Percentiles rank a stretch among this genome's conserved stretches.
These are phyloP conservation scores for Gadopsis bispinosus DNA, from an alignment of 2,797 vertebrate genomes.

Conservation along the genomic window DNA sequence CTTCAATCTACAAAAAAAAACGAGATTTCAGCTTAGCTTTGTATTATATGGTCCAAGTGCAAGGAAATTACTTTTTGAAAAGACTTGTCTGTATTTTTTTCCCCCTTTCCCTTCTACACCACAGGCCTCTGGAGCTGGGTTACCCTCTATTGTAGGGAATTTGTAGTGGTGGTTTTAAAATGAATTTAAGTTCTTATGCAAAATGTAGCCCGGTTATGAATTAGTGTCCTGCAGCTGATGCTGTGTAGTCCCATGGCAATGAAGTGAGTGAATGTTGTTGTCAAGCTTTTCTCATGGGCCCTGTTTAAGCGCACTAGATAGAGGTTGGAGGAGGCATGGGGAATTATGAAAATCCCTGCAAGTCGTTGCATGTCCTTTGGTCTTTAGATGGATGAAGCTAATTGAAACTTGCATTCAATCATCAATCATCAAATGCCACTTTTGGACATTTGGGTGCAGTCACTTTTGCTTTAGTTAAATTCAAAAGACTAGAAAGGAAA, in stretches of 20 bases:
- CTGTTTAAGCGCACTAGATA: conserved; percentile 55
- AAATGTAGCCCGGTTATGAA: conserved; percentile 50
- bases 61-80: conserved; percentile 55
- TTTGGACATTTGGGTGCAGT: conserved; percentile 22
- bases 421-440: conserved; percentile 13
- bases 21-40: conserved; percentile 48
- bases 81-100: conserved; percentile 17
- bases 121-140: conserved; percentile 12
- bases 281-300: conserved; percentile 66
- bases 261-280: conserved; percentile 65
- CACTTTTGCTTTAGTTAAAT: conserved; percentile 20
- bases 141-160: conserved; percentile 26
- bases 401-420: conserved; percentile 31
- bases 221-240: conserved; percentile 59
- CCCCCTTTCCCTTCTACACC: conserved; percentile 7
- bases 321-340: conserved; percentile 67
- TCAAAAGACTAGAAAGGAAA: conserved; percentile 20
- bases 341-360: conserved; percentile 69
- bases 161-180: conserved; percentile 34
- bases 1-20: conserved; percentile 56
- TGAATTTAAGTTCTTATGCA: conserved; percentile 42
- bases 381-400: conserved; percentile 40
- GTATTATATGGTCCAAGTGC: conserved; percentile 49
- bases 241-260: conserved; percentile 45
- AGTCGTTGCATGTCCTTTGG: conserved; percentile 59